phyloP scores from a whole-genome alignment of 2,797 vertebrate species.

The Sebastes flavidus region DNA sequence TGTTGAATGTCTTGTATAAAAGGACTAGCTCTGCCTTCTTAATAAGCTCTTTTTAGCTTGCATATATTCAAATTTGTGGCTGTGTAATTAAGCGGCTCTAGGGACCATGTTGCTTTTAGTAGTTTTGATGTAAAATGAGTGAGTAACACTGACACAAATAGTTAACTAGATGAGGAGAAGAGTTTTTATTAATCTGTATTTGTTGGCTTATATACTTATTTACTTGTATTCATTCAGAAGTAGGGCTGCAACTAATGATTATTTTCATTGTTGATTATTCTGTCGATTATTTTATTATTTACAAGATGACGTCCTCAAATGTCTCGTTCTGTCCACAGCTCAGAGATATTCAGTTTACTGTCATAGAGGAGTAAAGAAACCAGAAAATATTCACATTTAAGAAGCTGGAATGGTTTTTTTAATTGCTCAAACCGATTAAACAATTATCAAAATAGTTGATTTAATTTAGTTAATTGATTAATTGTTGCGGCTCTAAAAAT shows the following conservation, averaged over 20 bases:
- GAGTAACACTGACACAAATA: neutral
- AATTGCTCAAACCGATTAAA: too few relatives aligned
- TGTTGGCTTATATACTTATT: neutral
- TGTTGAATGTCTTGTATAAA: neutral
- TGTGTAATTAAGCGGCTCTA: neutral
- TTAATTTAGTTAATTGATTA: too few relatives aligned
- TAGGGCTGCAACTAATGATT: too few relatives aligned
- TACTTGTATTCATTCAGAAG: neutral
- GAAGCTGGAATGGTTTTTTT: too few relatives aligned
- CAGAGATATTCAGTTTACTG: too few relatives aligned
- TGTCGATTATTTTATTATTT: too few relatives aligned
- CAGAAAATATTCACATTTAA: too few relatives aligned
- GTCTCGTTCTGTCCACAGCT: too few relatives aligned
- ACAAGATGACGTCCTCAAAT: too few relatives aligned
- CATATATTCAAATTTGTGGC: conserved; percentile 3
- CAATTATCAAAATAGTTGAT: too few relatives aligned
- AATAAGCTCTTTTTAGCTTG: conserved; percentile 1
- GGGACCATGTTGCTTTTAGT: conserved; percentile 12
- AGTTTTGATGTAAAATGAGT: neutral
- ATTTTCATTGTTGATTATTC: too few relatives aligned
- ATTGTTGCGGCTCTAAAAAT: neutral
- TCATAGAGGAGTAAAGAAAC: too few relatives aligned
- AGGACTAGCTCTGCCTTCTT: neutral
- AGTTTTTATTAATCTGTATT: neutral
- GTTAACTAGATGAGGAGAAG: neutral